phyloP scores from a whole-genome alignment of 2,888 invertebrate genomes.

The Eupithecia subumbrata region DNA sequence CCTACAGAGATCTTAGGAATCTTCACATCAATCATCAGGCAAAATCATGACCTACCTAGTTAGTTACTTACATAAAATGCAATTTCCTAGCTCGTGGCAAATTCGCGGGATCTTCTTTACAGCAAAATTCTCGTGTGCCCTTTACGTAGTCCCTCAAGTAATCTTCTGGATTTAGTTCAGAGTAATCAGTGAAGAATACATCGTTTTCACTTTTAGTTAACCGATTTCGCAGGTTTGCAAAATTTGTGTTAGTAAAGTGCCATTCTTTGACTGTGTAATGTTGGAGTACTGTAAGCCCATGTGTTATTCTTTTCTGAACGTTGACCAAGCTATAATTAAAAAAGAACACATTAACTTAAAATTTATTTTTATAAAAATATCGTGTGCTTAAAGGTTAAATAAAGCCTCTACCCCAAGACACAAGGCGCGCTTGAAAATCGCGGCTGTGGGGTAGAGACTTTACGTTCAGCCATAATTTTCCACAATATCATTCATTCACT shows the following conservation, averaged over 20 bases:
- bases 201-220: slow-evolving; percentile 84
- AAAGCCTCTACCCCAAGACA: no score
- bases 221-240: slow-evolving; percentile 79
- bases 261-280: slow-evolving; percentile 93
- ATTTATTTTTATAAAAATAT: background rate
- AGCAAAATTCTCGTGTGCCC: slow-evolving; percentile 90
- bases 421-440: no score
- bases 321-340: slow-evolving; percentile 83
- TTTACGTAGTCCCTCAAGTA: slow-evolving; percentile 85
- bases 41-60: no score
- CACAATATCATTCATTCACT: slow-evolving; percentile 3
- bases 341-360: background rate
- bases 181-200: slow-evolving; percentile 83
- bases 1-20: no score
- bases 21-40: no score
- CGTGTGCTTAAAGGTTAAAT: background rate
- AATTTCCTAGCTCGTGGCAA: slow-evolving; percentile 88
- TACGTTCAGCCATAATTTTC: background rate
- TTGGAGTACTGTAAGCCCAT: slow-evolving; percentile 87
- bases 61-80: slow-evolving; percentile 81
- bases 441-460: no score
- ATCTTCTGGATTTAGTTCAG: slow-evolving; percentile 58
- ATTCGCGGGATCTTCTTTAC: slow-evolving; percentile 91
- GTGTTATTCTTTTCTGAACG: slow-evolving; percentile 85
- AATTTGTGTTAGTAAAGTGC: slow-evolving; percentile 88